Percentiles rank a stretch among this genome's conserved stretches.
These are phyloP conservation scores for Rhagoletis pomonella DNA, from an alignment of 1,140 invertebrate species.

Conservation along the genomic window DNA sequence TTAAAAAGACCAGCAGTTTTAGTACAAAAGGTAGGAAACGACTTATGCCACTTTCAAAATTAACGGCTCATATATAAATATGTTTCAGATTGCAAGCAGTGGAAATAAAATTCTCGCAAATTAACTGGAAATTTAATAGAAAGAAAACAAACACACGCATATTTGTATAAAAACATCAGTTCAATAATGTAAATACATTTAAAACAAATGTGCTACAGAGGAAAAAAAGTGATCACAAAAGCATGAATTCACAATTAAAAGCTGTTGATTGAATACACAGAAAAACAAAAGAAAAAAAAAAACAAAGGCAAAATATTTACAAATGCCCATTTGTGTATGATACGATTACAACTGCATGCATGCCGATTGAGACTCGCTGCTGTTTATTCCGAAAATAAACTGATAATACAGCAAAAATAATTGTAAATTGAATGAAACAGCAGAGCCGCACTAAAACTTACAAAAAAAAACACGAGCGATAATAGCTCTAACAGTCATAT, in stretches of 20 bases:
- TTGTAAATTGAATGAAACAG: constrained; percentile 37
- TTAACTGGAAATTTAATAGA: background rate
- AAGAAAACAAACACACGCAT: background rate
- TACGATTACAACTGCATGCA: background rate
- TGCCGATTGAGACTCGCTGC: constrained; percentile 3
- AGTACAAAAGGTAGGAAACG: too few relatives aligned
- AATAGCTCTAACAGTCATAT: constrained; percentile 21
- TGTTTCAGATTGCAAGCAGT: background rate
- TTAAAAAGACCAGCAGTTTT: too few relatives aligned
- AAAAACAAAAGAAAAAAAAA: background rate
- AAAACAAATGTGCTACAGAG: background rate
- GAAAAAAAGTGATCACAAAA: background rate
- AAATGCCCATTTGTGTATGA: too few relatives aligned
- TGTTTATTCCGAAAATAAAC: constrained; percentile 41
- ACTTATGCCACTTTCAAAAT: too few relatives aligned
- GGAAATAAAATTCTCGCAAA: background rate
- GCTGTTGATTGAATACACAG: constrained; percentile 19
- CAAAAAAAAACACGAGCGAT: background rate
- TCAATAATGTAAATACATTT: background rate
- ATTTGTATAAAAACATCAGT: too few relatives aligned
- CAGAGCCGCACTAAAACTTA: background rate
- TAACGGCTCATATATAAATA: too few relatives aligned
- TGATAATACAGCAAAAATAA: constrained; percentile 42
- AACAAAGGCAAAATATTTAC: background rate
- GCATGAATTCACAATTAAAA: constrained; percentile 35